Evolutionary conservation across 2,797 vertebrate genomes (phyloP), one percentile per base, ranked within the genome.

Genomic region (Otolemur crassicaudatus): DNA sequence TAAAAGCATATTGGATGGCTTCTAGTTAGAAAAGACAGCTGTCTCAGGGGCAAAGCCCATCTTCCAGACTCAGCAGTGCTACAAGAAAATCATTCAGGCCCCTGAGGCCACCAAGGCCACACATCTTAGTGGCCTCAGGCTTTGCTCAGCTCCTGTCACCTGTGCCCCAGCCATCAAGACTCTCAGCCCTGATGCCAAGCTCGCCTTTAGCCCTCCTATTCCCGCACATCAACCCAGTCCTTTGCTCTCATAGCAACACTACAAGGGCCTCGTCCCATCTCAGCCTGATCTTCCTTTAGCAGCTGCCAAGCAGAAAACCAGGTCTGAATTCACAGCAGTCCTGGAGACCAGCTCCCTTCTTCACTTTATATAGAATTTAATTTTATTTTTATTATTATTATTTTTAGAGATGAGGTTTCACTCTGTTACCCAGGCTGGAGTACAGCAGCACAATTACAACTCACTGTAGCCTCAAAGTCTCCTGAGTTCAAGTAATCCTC

Each of bases 71-170:
- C 13, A 20, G 7, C 2, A 8, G 25, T 25, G 29, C 22, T 29
- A 65, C 13, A 56, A 43, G n/a, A 23, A 80, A 19, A 20, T 25
- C 25, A 73, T 1, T 23, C 19, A 7, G 56, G 40, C 81, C 43
- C 63, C 22, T 7, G 5, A 56, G 46, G 46, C 17, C 43, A 14
- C 80, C 23, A 13, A 22, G 23, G 70, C 20, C 81, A 29, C 72
- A 81, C 8, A 37, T 85, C 14, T 31, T n/a, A n/a, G n/a, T 17
- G 46, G 60, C 22, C n/a, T 0, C 0, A 20, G 0, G 4, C 67
- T 81, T 10, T 12, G 13, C 58, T 27, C 10, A n/a, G 65, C 23
- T 22, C 60, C 34, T 0, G 0, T 19, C 46, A 4, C 46, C 46
- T n/a, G 56, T 25, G 46, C 49, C 72, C 81, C 23, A 0, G 8